Evolutionary conservation across 2,113 vertebrate species (phyloP), one percentile per base, ranked within the genome.

Genomic region (Tupaia tana): DNA sequence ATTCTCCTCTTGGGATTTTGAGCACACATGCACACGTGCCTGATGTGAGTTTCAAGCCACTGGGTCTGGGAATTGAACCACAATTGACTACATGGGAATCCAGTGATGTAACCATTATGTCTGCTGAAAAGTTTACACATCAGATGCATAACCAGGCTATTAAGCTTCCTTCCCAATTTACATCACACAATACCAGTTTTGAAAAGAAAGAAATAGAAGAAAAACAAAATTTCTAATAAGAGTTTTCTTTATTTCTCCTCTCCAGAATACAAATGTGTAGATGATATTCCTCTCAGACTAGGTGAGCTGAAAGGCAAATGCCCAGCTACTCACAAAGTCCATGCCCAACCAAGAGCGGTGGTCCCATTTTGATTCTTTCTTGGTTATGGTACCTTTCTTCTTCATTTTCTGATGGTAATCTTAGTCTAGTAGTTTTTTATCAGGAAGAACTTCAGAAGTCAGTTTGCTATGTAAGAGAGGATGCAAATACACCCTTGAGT

Each of bases 401-500:
- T 88, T 73, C 79, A 74, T 59, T 94, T 91, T 66, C 71, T 61
- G 66, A 73, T 59, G 16, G 64, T 84, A 79, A 91, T 96, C 71
- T 84, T 31, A 91, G 64, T 52, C 27, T 0, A 58, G 9, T 63
- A 83, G 84, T 59, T 64, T 94, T 70, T 96, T 91, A 84, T 84
- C 71, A 73, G 78, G 24, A 94, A 78, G 64, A 54, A 31, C 31
- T 91, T 58, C 2, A 43, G 63, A 56, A 88, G 79, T 77, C 63
- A 61, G 58, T 34, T 64, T 52, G 70, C 27, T 75, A 78, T 43
- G 3, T 27, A 25, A 69, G 18, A 78, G 58, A 66, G 43, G 58
- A 64, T 94, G 15, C 20, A 13, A 43, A 84, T 24, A 70, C 58
- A 67, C 43, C 66, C 25, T 14, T 70, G 64, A 83, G 34, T 56